A percentile compares a stretch with the other conserved stretches of the same genome.
Conservation (phyloP, 2,888 invertebrate genomes). For the Pristionchus japonicus region DNA sequence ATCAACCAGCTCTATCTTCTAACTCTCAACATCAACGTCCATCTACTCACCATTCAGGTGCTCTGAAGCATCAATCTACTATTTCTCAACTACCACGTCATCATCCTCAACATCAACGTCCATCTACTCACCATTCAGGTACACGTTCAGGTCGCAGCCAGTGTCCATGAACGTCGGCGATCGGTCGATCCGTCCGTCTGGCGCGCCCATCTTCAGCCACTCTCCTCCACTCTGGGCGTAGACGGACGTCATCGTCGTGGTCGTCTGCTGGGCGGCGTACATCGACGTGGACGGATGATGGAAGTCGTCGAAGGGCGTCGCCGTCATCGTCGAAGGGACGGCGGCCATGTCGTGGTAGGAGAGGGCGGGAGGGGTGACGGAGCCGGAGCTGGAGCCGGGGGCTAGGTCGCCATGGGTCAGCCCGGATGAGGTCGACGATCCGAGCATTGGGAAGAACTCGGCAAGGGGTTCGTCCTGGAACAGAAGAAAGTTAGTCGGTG, state of each 20-base stretch:
- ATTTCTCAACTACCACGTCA: not conserved
- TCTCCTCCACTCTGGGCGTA: not conserved
- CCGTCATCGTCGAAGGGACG: too few relatives aligned
- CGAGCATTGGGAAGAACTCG: constrained; percentile 46
- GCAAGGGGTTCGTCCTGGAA: constrained; percentile 29
- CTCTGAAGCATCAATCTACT: too few relatives aligned
- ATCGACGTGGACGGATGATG: not conserved
- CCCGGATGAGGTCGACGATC: not conserved
- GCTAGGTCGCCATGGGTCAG: not conserved
- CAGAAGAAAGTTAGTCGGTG: not conserved
- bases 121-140: constrained; percentile 36
- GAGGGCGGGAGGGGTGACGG: not conserved
- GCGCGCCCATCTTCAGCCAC: constrained; percentile 1
- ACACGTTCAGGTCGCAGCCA: not conserved
- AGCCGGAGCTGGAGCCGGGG: not conserved
- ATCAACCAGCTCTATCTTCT: too few relatives aligned
- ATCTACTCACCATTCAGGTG: not conserved
- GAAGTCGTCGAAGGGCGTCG: not conserved
- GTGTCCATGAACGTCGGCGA: constrained; percentile 44
- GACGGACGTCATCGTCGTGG: not conserved
- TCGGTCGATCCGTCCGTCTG: constrained; percentile 20
- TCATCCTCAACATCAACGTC: not conserved
- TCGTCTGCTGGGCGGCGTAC: not conserved
- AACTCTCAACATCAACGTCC: too few relatives aligned
- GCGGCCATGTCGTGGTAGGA: constrained; percentile 13